Evolutionary conservation across 53 echinoderm and acorn worm genomes (phyloP), one percentile per base, ranked within the genome.

Genomic region (Patiria pectinifera): DNA sequence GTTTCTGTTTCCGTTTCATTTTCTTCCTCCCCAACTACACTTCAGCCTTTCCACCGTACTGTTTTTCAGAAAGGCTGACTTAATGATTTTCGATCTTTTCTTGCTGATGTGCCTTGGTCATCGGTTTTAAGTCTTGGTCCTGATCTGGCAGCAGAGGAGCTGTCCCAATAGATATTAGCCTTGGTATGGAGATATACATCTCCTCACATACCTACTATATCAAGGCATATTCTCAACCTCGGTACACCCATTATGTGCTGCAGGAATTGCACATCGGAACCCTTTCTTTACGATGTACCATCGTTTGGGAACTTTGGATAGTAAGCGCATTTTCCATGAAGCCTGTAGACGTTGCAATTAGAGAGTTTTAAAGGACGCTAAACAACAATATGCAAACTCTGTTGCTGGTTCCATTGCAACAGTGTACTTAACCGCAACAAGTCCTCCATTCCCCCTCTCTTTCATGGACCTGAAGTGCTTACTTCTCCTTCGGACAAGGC

Each of bases 111-210:
- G 6, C 48, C 26, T 44, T 49, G 48, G n/a, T 84, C 11, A 59
- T 24, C 23, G 59, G 59, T 84, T 11, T n/a, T 84, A 12, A 18
- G 60, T 60, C 84, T 84, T 84, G 59, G 23, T 62, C 63, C 60
- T 84, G 60, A 58, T 35, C 14, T 62, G 84, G 84, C 7, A 84
- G 82, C 45, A 6, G 82, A 81, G 82, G 49, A 81, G 49, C 45
- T 81, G 13, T 81, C 82, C 82, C 24, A 81, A 25, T 81, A 16
- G 86, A 62, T n/a, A n/a, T 85, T 85, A 85, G 15, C 46, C 69
- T 66, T 5, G 69, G 82, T 25, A 81, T 66, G 48, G 70, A 63
- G 72, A 86, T 86, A 35, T 86, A 86, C 72, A 86, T 86, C 86
- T 63, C 86, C 45, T 86, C 69, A 25, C 69, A 63, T 86, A 87